Conservation (phyloP, 2,113 vertebrate genomes). For the Monarcha castaneiventris region DNA sequence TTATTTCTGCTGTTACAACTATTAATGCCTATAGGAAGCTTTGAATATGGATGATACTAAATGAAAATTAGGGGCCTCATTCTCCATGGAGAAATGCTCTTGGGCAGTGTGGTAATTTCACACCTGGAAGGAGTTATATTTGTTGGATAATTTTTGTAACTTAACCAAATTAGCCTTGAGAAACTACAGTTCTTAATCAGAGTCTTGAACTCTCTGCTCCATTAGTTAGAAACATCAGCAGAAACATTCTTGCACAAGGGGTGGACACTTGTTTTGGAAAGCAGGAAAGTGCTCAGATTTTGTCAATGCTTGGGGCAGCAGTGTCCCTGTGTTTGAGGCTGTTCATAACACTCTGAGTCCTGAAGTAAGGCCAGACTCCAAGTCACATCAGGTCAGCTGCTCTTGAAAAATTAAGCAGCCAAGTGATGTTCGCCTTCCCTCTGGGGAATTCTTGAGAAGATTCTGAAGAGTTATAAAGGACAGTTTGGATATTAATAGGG, state of each 20-base stretch:
- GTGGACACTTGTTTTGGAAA: not conserved
- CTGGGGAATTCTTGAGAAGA: not conserved
- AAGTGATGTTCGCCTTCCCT: not conserved
- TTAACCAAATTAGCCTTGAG: slow-evolving; percentile 16
- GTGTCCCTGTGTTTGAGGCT: not conserved
- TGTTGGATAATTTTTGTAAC: not conserved
- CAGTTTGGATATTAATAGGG: not conserved
- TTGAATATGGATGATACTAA: not conserved
- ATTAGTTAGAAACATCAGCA: not conserved
- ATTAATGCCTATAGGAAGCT: not conserved
- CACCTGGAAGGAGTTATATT: slow-evolving; percentile 22
- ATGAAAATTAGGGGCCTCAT: not conserved
- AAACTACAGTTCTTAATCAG: not conserved
- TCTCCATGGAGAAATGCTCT: not conserved
- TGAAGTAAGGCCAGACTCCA: not conserved
- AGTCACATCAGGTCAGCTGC: not conserved
- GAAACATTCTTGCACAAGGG: not conserved
- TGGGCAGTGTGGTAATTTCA: slow-evolving; percentile 21
- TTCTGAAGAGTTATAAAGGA: not conserved
- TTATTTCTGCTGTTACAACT: not conserved
- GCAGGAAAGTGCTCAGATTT: not conserved
- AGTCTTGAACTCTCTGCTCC: not conserved
- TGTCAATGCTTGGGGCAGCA: fast-evolving
- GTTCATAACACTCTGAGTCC: not conserved
- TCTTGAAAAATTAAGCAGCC: not conserved